Evolutionary conservation across 2,797 vertebrate species (phyloP), one percentile per base, ranked within the genome.

Genomic region (Parauchenoglanis ngamensis): DNA sequence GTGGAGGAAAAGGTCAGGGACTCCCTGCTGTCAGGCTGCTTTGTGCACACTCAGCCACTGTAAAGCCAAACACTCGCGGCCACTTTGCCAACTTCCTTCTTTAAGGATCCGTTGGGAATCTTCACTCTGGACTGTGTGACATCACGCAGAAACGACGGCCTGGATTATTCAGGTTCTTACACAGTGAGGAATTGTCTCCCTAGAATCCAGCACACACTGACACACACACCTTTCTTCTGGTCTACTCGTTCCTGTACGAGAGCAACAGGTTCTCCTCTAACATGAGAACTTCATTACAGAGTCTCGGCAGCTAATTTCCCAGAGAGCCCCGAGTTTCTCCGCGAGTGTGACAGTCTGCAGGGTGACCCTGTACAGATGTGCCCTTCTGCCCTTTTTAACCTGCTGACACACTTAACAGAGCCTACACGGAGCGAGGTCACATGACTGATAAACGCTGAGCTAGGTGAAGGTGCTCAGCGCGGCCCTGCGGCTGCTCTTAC

Each of bases 1-100:
- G 92, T 84, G 65, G 89, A 90, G 79, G 91, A 89, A 94, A 95
- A 95, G 94, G 92, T 94, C 94, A 94, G 93, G 92, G 92, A 94
- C 94, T 94, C 94, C 94, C 94, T 85, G 82, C 93, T 94, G 94
- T 94, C 91, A 85, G 88, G 91, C 90, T 91, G 92, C 94, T 94
- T 94, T 95, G 94, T 95, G 85, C 88, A 77, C 88, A 89, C 88
- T 90, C 93, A 93, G 87, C 63, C 93, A 92, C 91, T 93, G 94
- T 92, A 92, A 94, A 94, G 92, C 91, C 88, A 31, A 77, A 75
- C 88, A 90, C 84, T 90, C 44, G 67, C 73, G 67, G 84, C 83
- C 91, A 92, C 91, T 90, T 91, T 83, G 87, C 87, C 90, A 90
- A 90, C 90, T 91, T 91, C 89, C 84, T 79, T 83, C 87, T 91